phyloP scores from a whole-genome alignment of 2,888 invertebrate genomes.

The Brenthis ino region DNA sequence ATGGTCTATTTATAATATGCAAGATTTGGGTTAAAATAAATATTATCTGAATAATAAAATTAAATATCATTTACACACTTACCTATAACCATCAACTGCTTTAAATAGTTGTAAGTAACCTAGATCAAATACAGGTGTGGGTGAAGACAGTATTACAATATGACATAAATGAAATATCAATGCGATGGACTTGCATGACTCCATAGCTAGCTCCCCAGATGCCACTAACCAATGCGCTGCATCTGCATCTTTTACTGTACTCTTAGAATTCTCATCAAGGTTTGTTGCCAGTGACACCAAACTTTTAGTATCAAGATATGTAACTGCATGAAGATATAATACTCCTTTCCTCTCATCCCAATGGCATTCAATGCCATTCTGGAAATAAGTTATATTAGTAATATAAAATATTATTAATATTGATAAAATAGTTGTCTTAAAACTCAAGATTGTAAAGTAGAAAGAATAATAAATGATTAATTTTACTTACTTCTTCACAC shows the following conservation, averaged over 20 bases:
- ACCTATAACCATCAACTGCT: constrained; percentile 90
- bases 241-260: constrained; percentile 70
- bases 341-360: constrained; percentile 79
- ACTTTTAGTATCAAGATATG: constrained; percentile 67
- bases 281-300: constrained; percentile 58
- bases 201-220: constrained; percentile 71
- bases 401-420: neutral
- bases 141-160: constrained; percentile 83
- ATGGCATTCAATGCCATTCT: constrained; percentile 83
- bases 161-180: constrained; percentile 91
- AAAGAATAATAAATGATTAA: neutral
- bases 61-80: constrained; percentile 13
- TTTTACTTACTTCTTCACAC: constrained; percentile 60
- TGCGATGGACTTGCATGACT: constrained; percentile 86
- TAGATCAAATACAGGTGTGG: constrained; percentile 86
- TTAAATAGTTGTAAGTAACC: constrained; percentile 91
- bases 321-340: constrained; percentile 80
- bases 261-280: constrained; percentile 61
- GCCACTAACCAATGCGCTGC: constrained; percentile 85
- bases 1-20: too few relatives aligned
- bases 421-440: neutral
- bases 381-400: constrained; percentile 38
- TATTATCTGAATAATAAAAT: neutral
- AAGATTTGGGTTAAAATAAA: too few relatives aligned
- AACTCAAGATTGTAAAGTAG: neutral